Percentiles rank a stretch among this genome's conserved stretches.
Conservation (phyloP, 2,113 vertebrate genomes). For the Meleagris gallopavo region DNA sequence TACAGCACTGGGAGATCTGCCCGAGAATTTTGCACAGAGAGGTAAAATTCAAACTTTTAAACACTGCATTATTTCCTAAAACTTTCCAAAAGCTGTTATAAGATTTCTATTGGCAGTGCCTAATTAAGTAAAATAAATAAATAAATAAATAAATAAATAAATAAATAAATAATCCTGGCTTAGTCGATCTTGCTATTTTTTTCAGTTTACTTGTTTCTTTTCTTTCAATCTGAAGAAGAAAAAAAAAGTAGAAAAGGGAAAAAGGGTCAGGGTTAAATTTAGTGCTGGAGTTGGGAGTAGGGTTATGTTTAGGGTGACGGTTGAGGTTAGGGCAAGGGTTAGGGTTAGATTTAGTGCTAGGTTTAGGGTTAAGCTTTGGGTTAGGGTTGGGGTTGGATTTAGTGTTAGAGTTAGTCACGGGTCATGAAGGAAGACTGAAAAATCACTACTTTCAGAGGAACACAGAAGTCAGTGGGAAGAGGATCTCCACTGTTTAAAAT, state of each 20-base stretch:
- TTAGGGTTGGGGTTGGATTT: no score
- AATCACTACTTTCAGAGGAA: background rate
- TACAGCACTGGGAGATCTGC: background rate
- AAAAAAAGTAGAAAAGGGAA: background rate
- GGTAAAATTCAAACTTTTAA: background rate
- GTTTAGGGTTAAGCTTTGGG: no score
- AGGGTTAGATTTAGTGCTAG: no score
- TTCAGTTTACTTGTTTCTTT: background rate
- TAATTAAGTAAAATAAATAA: background rate
- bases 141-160: no score
- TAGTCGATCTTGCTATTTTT: background rate
- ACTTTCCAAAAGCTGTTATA: background rate
- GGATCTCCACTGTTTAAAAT: background rate
- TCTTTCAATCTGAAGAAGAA: background rate
- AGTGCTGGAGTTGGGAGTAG: no score
- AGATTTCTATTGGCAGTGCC: accelerated
- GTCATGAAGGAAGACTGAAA: background rate
- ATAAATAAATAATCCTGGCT: background rate
- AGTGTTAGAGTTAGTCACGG: no score
- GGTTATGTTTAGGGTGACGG: no score
- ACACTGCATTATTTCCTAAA: background rate
- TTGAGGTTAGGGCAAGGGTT: no score
- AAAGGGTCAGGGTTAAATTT: background rate
- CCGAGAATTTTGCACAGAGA: accelerated
- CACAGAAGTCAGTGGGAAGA: background rate